Percentiles rank a stretch among this genome's conserved stretches.
Conservation (phyloP, 1,140 invertebrate genomes). For the Pseudobourletiella spinata region DNA sequence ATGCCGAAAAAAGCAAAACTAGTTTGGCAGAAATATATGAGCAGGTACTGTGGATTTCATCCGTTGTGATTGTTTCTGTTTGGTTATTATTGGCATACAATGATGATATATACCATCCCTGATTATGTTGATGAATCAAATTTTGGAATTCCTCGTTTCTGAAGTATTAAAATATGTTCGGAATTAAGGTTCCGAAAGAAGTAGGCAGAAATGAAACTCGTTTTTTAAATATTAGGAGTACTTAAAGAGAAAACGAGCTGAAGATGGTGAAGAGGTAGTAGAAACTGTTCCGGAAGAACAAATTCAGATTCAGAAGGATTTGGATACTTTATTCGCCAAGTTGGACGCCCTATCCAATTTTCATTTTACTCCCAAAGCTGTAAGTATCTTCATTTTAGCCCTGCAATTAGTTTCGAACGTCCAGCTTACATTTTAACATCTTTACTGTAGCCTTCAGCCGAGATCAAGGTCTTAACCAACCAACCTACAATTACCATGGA, state of each 20-base stretch:
- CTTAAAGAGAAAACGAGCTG: constrained; percentile 22
- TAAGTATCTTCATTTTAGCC: too few species aligned
- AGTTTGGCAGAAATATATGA: constrained; percentile 94
- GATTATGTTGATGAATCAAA: constrained; percentile 13
- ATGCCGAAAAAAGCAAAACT: constrained; percentile 91
- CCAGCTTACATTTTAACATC: too few species aligned
- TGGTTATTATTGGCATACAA: neutral
- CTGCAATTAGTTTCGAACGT: too few species aligned
- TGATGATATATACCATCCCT: constrained; percentile 29
- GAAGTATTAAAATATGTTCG: neutral
- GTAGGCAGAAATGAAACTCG: too few species aligned
- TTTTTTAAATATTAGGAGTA: too few species aligned
- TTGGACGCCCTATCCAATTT: constrained; percentile 89
- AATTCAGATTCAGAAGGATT: constrained; percentile 62
- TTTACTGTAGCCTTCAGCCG: constrained; percentile 57
- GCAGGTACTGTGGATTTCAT: constrained; percentile 43
- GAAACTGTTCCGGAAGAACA: constrained; percentile 53
- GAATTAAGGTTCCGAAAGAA: too few species aligned
- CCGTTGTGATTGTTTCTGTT: neutral
- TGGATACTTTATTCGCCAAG: constrained; percentile 73
- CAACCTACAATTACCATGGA: constrained; percentile 85
- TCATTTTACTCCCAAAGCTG: constrained; percentile 82
- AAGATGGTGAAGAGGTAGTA: constrained; percentile 12
- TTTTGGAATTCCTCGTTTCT: constrained; percentile 29
- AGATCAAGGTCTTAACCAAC: constrained; percentile 85